Conservation (phyloP, 2,888 invertebrate genomes). For the Epistrophe eligans region DNA sequence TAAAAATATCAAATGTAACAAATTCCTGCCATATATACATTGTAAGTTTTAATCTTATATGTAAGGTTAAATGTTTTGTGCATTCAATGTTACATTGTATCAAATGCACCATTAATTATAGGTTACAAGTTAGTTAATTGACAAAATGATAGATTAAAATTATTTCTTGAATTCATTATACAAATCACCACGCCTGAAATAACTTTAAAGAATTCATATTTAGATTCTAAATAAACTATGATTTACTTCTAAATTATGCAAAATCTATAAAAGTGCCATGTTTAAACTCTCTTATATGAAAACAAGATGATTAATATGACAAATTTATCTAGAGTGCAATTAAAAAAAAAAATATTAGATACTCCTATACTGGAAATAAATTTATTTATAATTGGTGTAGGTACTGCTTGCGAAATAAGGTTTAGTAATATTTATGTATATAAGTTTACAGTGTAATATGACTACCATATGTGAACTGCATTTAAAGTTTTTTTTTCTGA, state of each 20-base stretch:
- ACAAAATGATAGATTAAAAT: slow-evolving; percentile 7
- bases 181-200: neutral
- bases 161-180: neutral
- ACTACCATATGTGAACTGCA: neutral
- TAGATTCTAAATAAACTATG: too few relatives aligned
- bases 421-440: too few relatives aligned
- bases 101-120: neutral
- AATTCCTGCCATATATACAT: slow-evolving; percentile 4
- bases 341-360: neutral
- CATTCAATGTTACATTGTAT: neutral
- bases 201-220: neutral
- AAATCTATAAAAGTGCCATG: slow-evolving; percentile 5
- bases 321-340: neutral
- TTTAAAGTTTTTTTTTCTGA: too few relatives aligned
- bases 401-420: neutral
- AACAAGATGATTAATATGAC: neutral
- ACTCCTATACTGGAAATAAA: neutral
- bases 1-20: neutral
- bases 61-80: neutral
- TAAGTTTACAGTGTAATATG: neutral
- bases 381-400: neutral
- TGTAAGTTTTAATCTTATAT: slow-evolving; percentile 1
- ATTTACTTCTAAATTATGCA: slow-evolving; percentile 5
- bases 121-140: slow-evolving; percentile 1
- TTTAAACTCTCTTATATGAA: neutral